Base-by-base conservation (phyloP, 2,113 vertebrate species). In the Brienomyrus longianalis region DNA sequence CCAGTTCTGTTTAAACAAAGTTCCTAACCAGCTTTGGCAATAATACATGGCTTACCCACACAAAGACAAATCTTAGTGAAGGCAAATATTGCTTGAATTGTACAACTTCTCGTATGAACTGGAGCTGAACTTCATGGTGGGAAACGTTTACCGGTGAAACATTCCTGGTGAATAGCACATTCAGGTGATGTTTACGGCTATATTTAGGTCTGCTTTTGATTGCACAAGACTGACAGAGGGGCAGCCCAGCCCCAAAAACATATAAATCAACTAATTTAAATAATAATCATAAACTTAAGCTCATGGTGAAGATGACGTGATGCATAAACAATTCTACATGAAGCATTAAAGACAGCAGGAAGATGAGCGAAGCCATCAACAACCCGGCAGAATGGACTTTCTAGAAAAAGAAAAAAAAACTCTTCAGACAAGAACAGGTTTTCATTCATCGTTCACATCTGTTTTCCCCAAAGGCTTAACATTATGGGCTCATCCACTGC, bases 131-230 rank as follows among this genome's bases (percentile, higher is more conserved):
- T 35, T 47, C 43, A 19, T 15, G 35, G n/a, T 51, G 15, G 47
- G 17, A 2, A 86, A n/a, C 56, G 19, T 50, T 84, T 45, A 70
- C 17, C 86, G 62, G 83, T 83, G 80, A 89, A 43, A 89, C 47
- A 27, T 27, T 45, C 23, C n/a, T 27, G 83, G 35, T 17, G 74
- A 80, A 43, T 23, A n/a, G 45, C 17, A 35, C 47, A 50, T 80
- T 31, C 13, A 70, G 84, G 35, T 54, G 59, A 87, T 47, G 13
- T 43, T 15, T 19, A 43, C 74, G 17, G 85, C 35, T 87, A 87
- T 62, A 87, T 77, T 90, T 50, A 54, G 21, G 80, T 35, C 8
- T 7, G 47, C 11, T 35, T 86, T 77, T 87, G 89, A 90, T 90
- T 87, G 62, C 62, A 62, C 52, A 62, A 83, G 51, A 86, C 52